A percentile compares a stretch with the other conserved stretches of the same genome.
These are phyloP conservation scores for Meloidogyne floridensis DNA, from an alignment of 1,140 invertebrate species.

Conservation along the genomic window DNA sequence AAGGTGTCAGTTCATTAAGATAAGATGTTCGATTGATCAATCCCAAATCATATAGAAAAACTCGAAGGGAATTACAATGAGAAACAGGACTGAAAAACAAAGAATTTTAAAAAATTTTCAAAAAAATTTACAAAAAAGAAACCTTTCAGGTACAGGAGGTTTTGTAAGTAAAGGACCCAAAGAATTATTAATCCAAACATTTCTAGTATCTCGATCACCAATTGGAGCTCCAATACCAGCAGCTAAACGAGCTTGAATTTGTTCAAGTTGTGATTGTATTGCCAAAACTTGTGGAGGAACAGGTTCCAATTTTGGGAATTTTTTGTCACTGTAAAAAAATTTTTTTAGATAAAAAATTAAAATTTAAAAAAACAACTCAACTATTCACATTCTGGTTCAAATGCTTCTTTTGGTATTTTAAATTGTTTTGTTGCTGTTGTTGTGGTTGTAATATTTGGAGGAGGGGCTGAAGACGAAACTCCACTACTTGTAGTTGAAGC, in stretches of 20 bases:
- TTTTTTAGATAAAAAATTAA: neutral
- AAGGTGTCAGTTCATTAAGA: conserved; percentile 47
- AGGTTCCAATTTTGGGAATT: conserved; percentile 78
- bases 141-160: conserved; percentile 45
- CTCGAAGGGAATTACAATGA: conserved; percentile 57
- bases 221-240: conserved; percentile 57
- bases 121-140: conserved; percentile 24
- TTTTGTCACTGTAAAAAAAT: conserved; percentile 74
- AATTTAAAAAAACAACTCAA: conserved; percentile 68
- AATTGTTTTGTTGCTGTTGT: conserved; percentile 48
- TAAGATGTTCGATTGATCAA: conserved; percentile 49
- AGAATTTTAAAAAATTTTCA: neutral
- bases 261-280: conserved; percentile 69
- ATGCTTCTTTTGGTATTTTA: conserved; percentile 54
- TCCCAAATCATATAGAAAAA: conserved; percentile 64
- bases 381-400: conserved; percentile 74
- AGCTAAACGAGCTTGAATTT: conserved; percentile 52
- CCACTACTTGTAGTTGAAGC: neutral
- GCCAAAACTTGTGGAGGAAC: conserved; percentile 71
- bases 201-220: conserved; percentile 44
- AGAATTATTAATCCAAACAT: conserved; percentile 55
- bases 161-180: conserved; percentile 46
- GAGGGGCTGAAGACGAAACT: neutral
- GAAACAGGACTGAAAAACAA: conserved; percentile 42
- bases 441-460: neutral